phyloP scores from a whole-genome alignment of 1,140 invertebrate genomes.

The Sitophilus oryzae region DNA sequence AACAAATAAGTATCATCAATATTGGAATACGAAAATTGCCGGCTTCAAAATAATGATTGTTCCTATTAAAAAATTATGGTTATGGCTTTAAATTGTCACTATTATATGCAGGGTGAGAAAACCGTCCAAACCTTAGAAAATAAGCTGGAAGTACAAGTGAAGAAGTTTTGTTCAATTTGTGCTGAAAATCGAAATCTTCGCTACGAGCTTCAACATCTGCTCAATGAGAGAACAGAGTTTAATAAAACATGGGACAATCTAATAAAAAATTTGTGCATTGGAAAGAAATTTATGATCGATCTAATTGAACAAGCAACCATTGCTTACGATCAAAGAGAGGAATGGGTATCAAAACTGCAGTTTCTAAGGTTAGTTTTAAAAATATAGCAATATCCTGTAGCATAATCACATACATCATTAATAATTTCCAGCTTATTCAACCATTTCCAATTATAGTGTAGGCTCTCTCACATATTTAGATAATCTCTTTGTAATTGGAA shows the following conservation, averaged over 20 bases:
- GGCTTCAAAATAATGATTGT: too few species aligned
- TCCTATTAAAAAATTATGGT: too few species aligned
- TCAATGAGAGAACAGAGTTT: slow-evolving; percentile 59
- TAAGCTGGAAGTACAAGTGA: slow-evolving; percentile 63
- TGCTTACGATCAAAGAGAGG: slow-evolving; percentile 81
- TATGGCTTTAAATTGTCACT: too few species aligned
- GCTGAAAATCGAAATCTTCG: slow-evolving; percentile 66
- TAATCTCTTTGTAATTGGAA: too few species aligned
- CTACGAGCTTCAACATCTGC: slow-evolving; percentile 69
- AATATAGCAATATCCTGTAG: too few species aligned
- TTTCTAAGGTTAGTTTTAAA: slow-evolving; percentile 50
- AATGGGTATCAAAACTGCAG: slow-evolving; percentile 74
- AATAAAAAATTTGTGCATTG: slow-evolving; percentile 64
- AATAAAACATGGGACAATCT: slow-evolving; percentile 56
- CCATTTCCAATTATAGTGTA: too few species aligned
- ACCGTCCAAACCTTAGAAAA: slow-evolving; percentile 60
- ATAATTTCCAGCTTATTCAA: too few species aligned
- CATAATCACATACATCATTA: too few species aligned
- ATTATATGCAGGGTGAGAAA: slow-evolving; percentile 44
- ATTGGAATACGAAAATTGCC: too few species aligned
- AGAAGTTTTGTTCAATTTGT: slow-evolving; percentile 67
- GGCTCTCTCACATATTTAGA: too few species aligned
- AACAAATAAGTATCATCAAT: too few species aligned
- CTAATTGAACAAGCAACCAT: slow-evolving; percentile 81
- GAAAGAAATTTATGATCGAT: slow-evolving; percentile 72